These are phyloP conservation scores for Drosophila stalkeri DNA, from an alignment of 2,888 invertebrate species.

Conservation along the genomic window DNA sequence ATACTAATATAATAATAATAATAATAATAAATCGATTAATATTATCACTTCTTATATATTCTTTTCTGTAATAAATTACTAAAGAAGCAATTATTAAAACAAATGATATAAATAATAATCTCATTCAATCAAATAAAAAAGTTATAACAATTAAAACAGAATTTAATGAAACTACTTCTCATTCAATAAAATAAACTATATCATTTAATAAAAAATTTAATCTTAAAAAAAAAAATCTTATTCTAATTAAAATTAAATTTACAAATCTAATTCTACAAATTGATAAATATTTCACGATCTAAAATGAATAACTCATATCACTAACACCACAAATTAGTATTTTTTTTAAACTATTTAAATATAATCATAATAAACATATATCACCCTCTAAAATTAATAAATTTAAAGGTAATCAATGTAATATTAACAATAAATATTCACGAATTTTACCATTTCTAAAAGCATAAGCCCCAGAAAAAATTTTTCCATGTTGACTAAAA, in stretches of 20 bases:
- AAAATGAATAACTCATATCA: conserved; percentile 87
- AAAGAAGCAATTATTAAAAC: conserved; percentile 89
- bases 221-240: conserved; percentile 82
- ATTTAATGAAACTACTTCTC: conserved; percentile 86
- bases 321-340: conserved; percentile 89
- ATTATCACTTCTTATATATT: background rate
- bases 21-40: too few relatives aligned
- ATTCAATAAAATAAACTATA: conserved; percentile 86
- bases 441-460: conserved; percentile 86
- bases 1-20: too few relatives aligned
- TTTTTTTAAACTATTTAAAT: conserved; percentile 88
- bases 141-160: conserved; percentile 85
- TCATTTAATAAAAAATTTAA: conserved; percentile 86
- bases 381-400: conserved; percentile 87
- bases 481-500: conserved; percentile 87
- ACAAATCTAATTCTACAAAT: conserved; percentile 86
- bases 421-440: conserved; percentile 87
- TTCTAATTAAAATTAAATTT: conserved; percentile 86
- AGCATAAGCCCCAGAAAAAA: conserved; percentile 86
- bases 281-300: conserved; percentile 86
- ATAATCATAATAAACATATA: conserved; percentile 86
- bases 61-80: conserved; percentile 85
- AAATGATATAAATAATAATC: conserved; percentile 88
- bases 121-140: conserved; percentile 88
- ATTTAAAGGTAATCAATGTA: conserved; percentile 89